Evolutionary conservation across 30 jellyfish, hydroid and myxozoan species (phyloP), one percentile per base, ranked within the genome.

Genomic region (Phacellophora camtschatica): DNA sequence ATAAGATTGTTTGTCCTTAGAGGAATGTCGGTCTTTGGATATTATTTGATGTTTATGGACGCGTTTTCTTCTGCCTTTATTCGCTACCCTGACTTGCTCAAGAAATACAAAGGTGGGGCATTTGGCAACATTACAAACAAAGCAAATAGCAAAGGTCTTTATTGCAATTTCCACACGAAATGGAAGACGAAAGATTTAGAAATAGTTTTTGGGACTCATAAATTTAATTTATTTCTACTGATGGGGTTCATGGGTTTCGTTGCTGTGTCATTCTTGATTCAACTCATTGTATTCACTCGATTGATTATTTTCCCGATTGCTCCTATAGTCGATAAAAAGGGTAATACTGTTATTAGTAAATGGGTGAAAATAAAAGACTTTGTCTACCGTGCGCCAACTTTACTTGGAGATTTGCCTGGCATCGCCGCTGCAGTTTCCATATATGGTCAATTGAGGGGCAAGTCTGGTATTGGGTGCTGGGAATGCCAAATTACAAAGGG

Each of bases 401-500:
- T 87, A 43, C 35, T 87, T 66, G 96, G 96, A 16, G 96, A 87
- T 48, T 55, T 87, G 5, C 96, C 96, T 22, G 81, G 82, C 1
- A 56, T 70, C 16, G 92, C 89, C 23, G 65, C 71, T 32, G 90
- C 89, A 23, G 96, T 87, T 30, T 53, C 83, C 33, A 31, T 87
- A 15, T 87, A 71, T 63, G 85, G 87, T 2, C 28, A 34, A 39
- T 19, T 68, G 12, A 61, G 96, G 28, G 96, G 96, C 18, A 48
- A 77, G 45, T 55, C 86, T 4, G 96, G 88, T n/a, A 56, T 87
- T 16, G 92, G 81, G 2, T 87, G 96, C 84, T 87, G 89, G 88
- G 92, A 87, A 49, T 87, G 96, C 81, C 85, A 49, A 16, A 19
- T 62, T 7, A 55, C 88, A 12, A 30, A 42, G 34, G 31, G 77